Conservation (phyloP, 2,797 vertebrate genomes). For the Hylomyscus alleni region DNA sequence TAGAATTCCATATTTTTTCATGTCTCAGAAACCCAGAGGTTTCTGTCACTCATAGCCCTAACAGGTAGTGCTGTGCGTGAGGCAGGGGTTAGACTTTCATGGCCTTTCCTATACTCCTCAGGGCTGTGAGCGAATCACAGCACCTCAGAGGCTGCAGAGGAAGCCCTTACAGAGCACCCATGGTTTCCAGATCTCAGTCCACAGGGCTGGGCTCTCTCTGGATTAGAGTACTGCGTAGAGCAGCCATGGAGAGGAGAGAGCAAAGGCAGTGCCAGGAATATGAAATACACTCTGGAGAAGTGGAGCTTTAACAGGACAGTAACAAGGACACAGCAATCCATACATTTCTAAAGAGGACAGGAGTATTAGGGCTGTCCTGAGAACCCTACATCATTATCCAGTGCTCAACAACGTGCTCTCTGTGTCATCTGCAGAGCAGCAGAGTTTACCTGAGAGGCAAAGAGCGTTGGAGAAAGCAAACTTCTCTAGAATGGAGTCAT, state of each 20-base stretch:
- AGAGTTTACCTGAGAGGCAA: constrained; percentile 95
- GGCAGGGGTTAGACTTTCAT: neutral
- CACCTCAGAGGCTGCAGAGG: fast-evolving
- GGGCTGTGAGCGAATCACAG: neutral
- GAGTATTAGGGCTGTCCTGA: neutral
- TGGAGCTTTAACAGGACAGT: neutral
- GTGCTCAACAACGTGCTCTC: neutral
- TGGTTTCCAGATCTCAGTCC: neutral
- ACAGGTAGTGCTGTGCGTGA: fast-evolving
- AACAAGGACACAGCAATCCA: neutral
- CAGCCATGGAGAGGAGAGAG: neutral
- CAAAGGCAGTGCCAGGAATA: neutral
- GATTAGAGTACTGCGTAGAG: neutral
- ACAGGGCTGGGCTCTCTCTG: neutral
- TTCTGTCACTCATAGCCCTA: fast-evolving
- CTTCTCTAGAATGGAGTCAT: constrained; percentile 95
- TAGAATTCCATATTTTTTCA: neutral
- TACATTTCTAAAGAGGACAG: neutral
- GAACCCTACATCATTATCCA: neutral
- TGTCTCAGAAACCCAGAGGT: neutral
- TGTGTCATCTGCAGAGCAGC: neutral
- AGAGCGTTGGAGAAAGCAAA: constrained; percentile 99
- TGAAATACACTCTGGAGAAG: neutral
- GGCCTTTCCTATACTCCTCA: neutral
- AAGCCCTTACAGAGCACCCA: neutral